These are phyloP conservation scores for Pentalonia nigronervosa DNA, from an alignment of 1,140 invertebrate species.

Conservation along the genomic window DNA sequence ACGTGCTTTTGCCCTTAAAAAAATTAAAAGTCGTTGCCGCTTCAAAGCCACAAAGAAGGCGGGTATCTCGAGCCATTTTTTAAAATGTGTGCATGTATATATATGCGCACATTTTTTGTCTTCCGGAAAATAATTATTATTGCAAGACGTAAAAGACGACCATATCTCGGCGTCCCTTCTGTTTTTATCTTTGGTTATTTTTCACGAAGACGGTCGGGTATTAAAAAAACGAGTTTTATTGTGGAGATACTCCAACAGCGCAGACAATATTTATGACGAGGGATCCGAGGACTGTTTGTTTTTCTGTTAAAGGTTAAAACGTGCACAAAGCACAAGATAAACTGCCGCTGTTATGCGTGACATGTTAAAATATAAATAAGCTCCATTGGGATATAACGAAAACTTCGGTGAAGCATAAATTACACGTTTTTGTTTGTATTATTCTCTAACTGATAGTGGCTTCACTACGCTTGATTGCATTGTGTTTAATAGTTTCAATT, in stretches of 20 bases:
- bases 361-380: constrained; percentile 55
- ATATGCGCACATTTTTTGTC: constrained; percentile 23
- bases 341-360: constrained; percentile 48
- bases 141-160: constrained; percentile 46
- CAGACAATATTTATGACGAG: constrained; percentile 51
- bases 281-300: constrained; percentile 47
- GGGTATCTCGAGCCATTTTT: constrained; percentile 19
- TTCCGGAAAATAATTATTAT: constrained; percentile 48
- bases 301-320: constrained; percentile 58
- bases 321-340: constrained; percentile 56
- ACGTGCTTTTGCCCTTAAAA: constrained; percentile 34
- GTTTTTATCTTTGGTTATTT: constrained; percentile 52
- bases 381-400: constrained; percentile 52
- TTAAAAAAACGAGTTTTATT: constrained; percentile 52
- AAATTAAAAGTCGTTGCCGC: constrained; percentile 27
- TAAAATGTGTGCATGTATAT: constrained; percentile 6
- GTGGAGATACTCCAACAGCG: constrained; percentile 16
- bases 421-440: constrained; percentile 47
- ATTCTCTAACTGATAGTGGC: constrained; percentile 16
- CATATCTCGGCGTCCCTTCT: constrained; percentile 44
- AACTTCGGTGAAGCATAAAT: constrained; percentile 54
- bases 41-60: background rate
- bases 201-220: constrained; percentile 37
- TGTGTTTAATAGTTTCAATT: constrained; percentile 49
- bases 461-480: constrained; percentile 6